These are phyloP conservation scores for Nineta flava DNA, from an alignment of 2,888 invertebrate genomes.

Conservation along the genomic window DNA sequence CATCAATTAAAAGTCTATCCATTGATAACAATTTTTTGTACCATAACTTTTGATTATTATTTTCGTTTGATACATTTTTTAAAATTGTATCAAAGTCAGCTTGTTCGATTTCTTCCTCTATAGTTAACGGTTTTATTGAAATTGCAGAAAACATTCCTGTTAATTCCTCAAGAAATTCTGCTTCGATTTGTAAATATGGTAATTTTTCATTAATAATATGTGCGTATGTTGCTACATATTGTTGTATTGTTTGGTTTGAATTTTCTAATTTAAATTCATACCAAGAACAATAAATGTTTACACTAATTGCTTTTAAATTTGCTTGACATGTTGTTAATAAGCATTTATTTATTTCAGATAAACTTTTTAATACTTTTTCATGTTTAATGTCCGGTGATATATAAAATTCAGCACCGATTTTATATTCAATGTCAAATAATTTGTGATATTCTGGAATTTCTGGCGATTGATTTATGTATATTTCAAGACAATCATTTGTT, in stretches of 20 bases:
- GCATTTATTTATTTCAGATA: not conserved
- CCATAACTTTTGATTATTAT: constrained; percentile 3
- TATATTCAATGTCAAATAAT: not conserved
- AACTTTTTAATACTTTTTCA: not conserved
- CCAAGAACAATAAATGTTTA: constrained; percentile 5
- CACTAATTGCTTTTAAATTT: constrained; percentile 3
- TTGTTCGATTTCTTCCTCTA: not conserved
- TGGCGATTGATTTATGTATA: not conserved
- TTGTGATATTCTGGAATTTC: not conserved
- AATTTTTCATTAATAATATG: not conserved
- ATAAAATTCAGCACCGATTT: not conserved
- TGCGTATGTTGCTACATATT: not conserved
- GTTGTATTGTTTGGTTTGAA: not conserved
- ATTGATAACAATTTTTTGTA: not conserved
- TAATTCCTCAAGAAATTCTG: not conserved
- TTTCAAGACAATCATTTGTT: not conserved
- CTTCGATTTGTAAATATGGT: not conserved
- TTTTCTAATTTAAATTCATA: not conserved
- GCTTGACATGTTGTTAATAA: not conserved
- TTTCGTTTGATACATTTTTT: not conserved
- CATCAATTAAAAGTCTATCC: not conserved
- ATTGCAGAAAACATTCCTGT: not conserved
- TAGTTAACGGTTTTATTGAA: not conserved
- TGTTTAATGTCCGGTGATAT: not conserved
- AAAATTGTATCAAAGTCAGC: constrained; percentile 1